Conservation (phyloP, 2,113 vertebrate genomes). For the Tympanuchus pallidicinctus region DNA sequence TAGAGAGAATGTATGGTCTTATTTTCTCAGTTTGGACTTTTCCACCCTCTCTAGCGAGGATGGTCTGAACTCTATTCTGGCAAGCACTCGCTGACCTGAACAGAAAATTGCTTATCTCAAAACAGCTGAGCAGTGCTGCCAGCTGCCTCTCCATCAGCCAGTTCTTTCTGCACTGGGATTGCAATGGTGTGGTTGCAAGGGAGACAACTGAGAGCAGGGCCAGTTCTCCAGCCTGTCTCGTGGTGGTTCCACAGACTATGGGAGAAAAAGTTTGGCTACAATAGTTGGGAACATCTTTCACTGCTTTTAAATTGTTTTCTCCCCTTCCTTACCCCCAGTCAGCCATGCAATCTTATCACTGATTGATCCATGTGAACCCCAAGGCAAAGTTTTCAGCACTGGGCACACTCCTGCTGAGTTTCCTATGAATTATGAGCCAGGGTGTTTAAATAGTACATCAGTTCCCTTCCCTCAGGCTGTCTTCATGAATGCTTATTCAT, state of each 20-base stretch:
- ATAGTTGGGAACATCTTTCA: slow-evolving; percentile 13
- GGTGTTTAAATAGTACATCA: slow-evolving; percentile 53
- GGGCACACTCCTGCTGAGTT: slow-evolving; percentile 22
- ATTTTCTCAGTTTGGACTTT: not conserved
- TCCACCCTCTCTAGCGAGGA: not conserved
- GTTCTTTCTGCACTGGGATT: not conserved
- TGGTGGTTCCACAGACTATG: not conserved
- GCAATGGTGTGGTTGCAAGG: not conserved
- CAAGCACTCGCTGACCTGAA: not conserved
- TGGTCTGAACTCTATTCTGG: not conserved
- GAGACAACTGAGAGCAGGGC: not conserved
- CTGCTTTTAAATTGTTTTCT: slow-evolving; percentile 44
- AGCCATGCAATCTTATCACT: slow-evolving; percentile 4
- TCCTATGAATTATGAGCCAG: slow-evolving; percentile 51
- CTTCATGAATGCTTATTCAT: slow-evolving; percentile 45
- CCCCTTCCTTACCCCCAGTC: not conserved
- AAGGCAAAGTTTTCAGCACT: slow-evolving; percentile 49
- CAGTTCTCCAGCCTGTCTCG: slow-evolving; percentile 1
- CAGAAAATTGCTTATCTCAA: slow-evolving; percentile 23
- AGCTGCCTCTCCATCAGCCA: slow-evolving; percentile 3
- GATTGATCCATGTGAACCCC: slow-evolving; percentile 51
- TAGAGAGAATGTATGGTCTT: not conserved
- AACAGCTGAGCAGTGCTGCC: slow-evolving; percentile 3
- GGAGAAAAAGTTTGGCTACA: slow-evolving; percentile 10
- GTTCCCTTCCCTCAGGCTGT: slow-evolving; percentile 42